Percentiles rank a stretch among this genome's conserved stretches.
Evolutionary conservation across 2,113 vertebrate genomes (phyloP).

Genomic region (Elaphurus davidianus): DNA sequence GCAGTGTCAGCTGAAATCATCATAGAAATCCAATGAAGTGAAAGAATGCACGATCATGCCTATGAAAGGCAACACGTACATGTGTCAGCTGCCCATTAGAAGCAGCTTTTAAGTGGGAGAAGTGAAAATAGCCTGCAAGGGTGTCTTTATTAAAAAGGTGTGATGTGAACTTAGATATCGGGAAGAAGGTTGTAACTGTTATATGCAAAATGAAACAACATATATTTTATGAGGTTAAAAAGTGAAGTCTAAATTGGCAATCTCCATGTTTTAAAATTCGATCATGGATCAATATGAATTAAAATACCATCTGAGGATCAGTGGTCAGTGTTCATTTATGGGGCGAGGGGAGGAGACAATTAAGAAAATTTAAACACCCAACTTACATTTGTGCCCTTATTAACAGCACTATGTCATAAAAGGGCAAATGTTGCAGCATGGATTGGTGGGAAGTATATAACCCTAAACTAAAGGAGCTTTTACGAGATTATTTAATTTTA

Average conservation of each 20-base stretch:
- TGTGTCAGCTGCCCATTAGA: not conserved
- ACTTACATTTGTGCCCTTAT: fast-evolving
- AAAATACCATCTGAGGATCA: not conserved
- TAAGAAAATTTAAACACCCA: not conserved
- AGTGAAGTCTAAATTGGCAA: not conserved
- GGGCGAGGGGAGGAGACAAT: not conserved
- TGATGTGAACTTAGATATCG: not conserved
- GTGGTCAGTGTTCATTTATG: not conserved
- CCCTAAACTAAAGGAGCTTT: not conserved
- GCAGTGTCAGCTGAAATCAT: not conserved
- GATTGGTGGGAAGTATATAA: not conserved
- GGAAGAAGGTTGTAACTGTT: not conserved
- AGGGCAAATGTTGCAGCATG: fast-evolving
- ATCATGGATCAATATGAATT: not conserved
- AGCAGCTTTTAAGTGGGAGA: not conserved
- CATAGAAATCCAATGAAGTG: not conserved
- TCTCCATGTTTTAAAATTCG: not conserved
- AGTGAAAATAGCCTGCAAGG: not conserved
- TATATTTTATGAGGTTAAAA: not conserved
- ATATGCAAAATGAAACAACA: not conserved
- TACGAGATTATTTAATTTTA: not conserved
- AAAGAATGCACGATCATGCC: not conserved
- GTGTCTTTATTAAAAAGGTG: not conserved
- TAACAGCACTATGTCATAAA: not conserved
- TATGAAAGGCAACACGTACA: not conserved